A percentile compares a stretch with the other conserved stretches of the same genome.
Conservation (phyloP, 2,888 invertebrate species). For the Neuroscelio doddi region DNA sequence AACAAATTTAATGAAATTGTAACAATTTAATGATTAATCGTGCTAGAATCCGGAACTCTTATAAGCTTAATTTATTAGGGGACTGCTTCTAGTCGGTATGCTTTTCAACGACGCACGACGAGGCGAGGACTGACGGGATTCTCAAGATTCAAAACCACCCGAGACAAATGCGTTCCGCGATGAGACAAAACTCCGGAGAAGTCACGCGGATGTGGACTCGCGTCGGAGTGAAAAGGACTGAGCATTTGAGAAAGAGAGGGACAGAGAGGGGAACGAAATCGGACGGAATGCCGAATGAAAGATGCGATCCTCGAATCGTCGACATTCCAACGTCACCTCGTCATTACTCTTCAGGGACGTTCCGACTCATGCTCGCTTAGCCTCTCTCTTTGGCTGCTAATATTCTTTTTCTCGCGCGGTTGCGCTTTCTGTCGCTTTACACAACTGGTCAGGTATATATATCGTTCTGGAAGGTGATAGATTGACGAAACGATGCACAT, state of each 20-base stretch:
- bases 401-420: conserved; percentile 36
- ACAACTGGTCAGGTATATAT: conserved; percentile 24
- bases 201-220: neutral
- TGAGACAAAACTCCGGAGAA: conserved; percentile 53
- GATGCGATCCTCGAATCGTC: conserved; percentile 47
- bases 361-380: conserved; percentile 29
- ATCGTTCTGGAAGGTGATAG: conserved; percentile 34
- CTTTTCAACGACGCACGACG: conserved; percentile 60
- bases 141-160: conserved; percentile 32
- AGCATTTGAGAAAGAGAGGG: conserved; percentile 1
- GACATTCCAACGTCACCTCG: conserved; percentile 51
- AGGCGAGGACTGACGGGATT: conserved; percentile 49
- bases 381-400: conserved; percentile 29
- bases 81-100: conserved; percentile 64
- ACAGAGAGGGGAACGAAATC: conserved; percentile 15
- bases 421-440: conserved; percentile 23
- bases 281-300: conserved; percentile 43
- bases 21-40: too few relatives aligned
- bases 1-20: too few relatives aligned
- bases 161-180: conserved; percentile 57
- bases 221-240: conserved; percentile 14
- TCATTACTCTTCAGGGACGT: conserved; percentile 48
- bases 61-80: conserved; percentile 69
- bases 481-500: conserved; percentile 43
- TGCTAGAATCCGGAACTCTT: too few relatives aligned